Base-by-base conservation (phyloP, 2,888 invertebrate genomes). In the Pammene fasciana region DNA sequence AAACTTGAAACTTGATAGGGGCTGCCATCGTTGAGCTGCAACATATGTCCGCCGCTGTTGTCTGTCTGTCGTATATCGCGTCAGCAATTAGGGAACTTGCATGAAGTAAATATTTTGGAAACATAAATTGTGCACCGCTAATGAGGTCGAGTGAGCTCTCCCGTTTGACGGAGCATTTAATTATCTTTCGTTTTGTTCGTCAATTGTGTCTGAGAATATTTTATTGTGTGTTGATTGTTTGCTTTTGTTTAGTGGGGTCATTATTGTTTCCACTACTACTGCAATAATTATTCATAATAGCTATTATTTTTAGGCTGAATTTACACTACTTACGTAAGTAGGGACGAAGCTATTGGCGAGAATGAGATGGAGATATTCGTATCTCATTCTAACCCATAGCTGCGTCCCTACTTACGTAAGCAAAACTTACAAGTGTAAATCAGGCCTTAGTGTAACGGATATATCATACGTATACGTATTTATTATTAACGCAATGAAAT, bases 41-140 rank as follows among this genome's bases (percentile, higher is more conserved):
- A 61, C 54, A 41, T 50, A 5, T 50, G 50, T 18, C 48, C 48
- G 16, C 13, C 41, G 26, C 48, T 41, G 13, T 38, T 56, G 16
- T 43, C 6, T 9, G 6, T 16, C 14, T 13, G 16, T 43, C 62
- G 56, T 68, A 52, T 45, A 68, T 65, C 57, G 34, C 52, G 52
- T 34, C 41, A 55, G 50, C 61, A 71, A 71, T 67, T 67, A 67
- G 56, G 50, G 18, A 18, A 56, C 56, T 66, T 48, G 67, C 62
- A 57, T 67, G 62, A 71, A 56, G 62, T 45, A 66, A 70, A 56
- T 71, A 67, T 70, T 70, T 70, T 70, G 70, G 70, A 70, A 60
- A 65, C 65, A 70, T 70, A 70, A 65, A 70, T 70, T 70, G 54
- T 65, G 60, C 70, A 70, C 65, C 65, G 16, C 65, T 70, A 70